Percentiles rank a stretch among this genome's conserved stretches.
These are phyloP conservation scores for Cebus imitator DNA, from an alignment of 2,113 vertebrate genomes.

Conservation along the genomic window DNA sequence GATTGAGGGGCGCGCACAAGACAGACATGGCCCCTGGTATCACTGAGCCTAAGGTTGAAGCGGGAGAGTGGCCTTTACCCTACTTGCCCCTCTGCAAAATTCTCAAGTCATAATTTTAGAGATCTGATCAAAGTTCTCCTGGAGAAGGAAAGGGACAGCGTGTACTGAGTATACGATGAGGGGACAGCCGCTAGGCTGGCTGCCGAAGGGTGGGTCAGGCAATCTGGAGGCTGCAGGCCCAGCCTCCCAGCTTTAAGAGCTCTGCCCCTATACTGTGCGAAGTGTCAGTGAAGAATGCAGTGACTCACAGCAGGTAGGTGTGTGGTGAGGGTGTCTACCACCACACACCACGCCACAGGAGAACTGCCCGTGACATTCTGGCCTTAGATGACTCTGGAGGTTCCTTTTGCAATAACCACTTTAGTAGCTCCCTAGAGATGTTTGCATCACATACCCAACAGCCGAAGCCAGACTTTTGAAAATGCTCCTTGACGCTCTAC, in stretches of 20 bases:
- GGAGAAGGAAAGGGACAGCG: background rate
- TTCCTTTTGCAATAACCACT: background rate
- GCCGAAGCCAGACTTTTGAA: background rate
- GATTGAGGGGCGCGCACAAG: background rate
- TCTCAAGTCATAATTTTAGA: background rate
- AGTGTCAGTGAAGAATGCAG: rapidly evolving
- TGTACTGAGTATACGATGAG: background rate
- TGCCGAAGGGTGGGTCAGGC: background rate
- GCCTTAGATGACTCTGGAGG: background rate
- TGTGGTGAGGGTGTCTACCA: rapidly evolving
- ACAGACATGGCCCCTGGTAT: background rate
- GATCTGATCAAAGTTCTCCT: background rate
- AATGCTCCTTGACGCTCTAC: background rate
- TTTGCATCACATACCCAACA: background rate
- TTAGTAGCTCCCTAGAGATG: background rate
- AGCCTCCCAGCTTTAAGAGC: background rate
- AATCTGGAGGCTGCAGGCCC: background rate
- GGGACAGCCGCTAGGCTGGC: no score
- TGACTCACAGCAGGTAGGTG: background rate
- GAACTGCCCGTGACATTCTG: background rate
- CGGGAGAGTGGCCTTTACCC: background rate
- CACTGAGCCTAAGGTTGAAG: background rate
- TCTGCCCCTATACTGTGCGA: rapidly evolving
- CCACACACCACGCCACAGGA: background rate
- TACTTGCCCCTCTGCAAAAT: background rate